Conservation (phyloP, 2,113 vertebrate genomes). For the Poecile atricapillus region DNA sequence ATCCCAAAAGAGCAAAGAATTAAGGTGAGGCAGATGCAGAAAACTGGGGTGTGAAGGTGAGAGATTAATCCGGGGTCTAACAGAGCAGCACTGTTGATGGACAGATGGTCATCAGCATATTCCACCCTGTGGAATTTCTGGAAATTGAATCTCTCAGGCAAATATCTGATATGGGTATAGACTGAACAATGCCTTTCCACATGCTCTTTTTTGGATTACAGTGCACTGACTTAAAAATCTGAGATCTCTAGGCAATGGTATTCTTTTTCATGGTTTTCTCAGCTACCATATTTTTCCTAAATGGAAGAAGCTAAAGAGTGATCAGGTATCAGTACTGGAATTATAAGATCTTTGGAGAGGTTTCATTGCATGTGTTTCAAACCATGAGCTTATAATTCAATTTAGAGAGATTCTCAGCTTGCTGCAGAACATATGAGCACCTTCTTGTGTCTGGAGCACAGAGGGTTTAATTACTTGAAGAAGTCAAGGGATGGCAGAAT, state of each 20-base stretch:
- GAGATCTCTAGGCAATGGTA: not conserved
- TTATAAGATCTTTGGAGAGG: not conserved
- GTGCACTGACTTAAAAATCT: not conserved
- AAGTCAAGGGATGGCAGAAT: constrained; percentile 22
- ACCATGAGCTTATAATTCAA: not conserved
- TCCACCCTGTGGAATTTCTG: not conserved
- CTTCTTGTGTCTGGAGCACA: not conserved
- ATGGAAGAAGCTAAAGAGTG: not conserved
- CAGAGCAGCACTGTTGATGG: not conserved
- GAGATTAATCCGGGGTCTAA: not conserved
- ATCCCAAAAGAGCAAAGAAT: not conserved
- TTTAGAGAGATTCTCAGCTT: not conserved
- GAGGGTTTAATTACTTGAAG: constrained; percentile 28
- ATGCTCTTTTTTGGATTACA: not conserved
- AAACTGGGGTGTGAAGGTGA: not conserved
- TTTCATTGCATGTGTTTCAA: not conserved
- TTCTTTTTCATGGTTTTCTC: constrained; percentile 1
- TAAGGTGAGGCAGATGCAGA: not conserved
- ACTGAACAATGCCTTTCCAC: not conserved
- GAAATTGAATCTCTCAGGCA: not conserved
- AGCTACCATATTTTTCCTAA: not conserved
- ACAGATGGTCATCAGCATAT: not conserved
- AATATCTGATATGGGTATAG: not conserved
- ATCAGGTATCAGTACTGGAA: not conserved
- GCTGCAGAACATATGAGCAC: not conserved